Base-by-base conservation (phyloP, 2,113 vertebrate species). In the Equus przewalskii region DNA sequence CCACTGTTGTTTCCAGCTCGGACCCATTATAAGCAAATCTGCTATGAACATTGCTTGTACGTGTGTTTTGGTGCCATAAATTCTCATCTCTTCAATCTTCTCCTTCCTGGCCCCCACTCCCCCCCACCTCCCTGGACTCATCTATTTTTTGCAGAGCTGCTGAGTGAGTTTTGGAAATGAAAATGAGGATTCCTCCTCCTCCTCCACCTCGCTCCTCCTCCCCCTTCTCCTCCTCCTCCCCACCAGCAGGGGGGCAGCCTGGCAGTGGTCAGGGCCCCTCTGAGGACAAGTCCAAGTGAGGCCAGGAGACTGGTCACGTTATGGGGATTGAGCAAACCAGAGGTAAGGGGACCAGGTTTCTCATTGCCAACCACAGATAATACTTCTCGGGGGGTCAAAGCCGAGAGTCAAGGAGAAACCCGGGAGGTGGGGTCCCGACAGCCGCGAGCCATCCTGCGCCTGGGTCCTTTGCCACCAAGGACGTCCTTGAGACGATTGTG, bases 241-340 rank as follows among this genome's bases (percentile, higher is more conserved):
- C 3, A 41, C 73, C 44, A 10, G 41, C 5, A 19, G 62, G 79
- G 69, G 46, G n/a, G 30, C 19, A 0, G 44, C 54, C 7, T 1
- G 21, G 36, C 14, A 15, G 30, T 1, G 15, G 5, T 18, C 18
- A 10, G 54, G 26, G 33, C 16, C 3, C 81, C 62, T 2, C 1
- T 41, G 80, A 56, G 30, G 67, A 41, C 28, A 21, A 67, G 8
- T 11, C 19, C 41, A 21, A 2, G 13, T 2, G 22, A 4, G 24
- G 46, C 15, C 46, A 28, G 36, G 76, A 46, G 19, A 22, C 7
- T 0, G 3, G 19, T 33, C 7, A 0, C 0, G 5, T 13, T 5
- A 4, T n/a, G 11, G 10, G 54, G 73, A 16, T 4, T 5, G 15
- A 86, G 73, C 30, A 30, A 6, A 12, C 51, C 4, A 33, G 15